A percentile compares a stretch with the other conserved stretches of the same genome.
phyloP scores from a whole-genome alignment of 1,140 invertebrate genomes.

The Bombus ignitus region DNA sequence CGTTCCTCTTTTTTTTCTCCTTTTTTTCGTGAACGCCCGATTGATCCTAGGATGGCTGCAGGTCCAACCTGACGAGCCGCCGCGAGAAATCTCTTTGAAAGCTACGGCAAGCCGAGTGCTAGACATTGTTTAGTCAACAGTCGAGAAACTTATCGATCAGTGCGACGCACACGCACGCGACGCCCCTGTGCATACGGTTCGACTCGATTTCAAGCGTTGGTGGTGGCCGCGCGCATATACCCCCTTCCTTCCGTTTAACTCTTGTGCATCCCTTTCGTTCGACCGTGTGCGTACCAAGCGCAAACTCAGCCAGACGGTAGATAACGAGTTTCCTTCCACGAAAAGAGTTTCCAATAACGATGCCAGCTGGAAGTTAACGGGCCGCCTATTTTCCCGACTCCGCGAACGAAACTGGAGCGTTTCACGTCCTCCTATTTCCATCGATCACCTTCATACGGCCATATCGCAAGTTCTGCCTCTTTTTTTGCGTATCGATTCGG shows the following conservation, averaged over 20 bases:
- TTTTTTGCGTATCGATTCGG: not conserved
- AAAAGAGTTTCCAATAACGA: conserved; percentile 47
- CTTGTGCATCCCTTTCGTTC: conserved; percentile 2
- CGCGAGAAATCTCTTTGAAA: conserved; percentile 24
- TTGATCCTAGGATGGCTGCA: not conserved
- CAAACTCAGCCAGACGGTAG: not conserved
- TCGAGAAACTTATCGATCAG: conserved; percentile 64
- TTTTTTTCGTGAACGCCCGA: not conserved
- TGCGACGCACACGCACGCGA: conserved; percentile 33
- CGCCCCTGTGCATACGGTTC: not conserved
- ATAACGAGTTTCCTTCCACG: conserved; percentile 47
- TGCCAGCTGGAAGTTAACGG: conserved; percentile 14
- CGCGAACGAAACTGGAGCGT: conserved; percentile 3
- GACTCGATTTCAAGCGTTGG: conserved; percentile 28
- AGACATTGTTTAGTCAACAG: conserved; percentile 59
- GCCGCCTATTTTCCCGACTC: not conserved
- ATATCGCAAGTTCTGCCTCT: not conserved
- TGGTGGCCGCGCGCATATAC: conserved; percentile 8
- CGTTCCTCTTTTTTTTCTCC: not conserved
- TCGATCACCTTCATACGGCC: not conserved
- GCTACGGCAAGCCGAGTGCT: conserved; percentile 3
- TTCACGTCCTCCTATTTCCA: not conserved
- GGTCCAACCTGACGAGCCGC: not conserved
- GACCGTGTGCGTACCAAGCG: not conserved
- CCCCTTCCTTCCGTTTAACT: conserved; percentile 37